Percentiles rank a stretch among this genome's conserved stretches.
phyloP scores from a whole-genome alignment of 2,113 vertebrate genomes.

The Gambusia holbrooki region DNA sequence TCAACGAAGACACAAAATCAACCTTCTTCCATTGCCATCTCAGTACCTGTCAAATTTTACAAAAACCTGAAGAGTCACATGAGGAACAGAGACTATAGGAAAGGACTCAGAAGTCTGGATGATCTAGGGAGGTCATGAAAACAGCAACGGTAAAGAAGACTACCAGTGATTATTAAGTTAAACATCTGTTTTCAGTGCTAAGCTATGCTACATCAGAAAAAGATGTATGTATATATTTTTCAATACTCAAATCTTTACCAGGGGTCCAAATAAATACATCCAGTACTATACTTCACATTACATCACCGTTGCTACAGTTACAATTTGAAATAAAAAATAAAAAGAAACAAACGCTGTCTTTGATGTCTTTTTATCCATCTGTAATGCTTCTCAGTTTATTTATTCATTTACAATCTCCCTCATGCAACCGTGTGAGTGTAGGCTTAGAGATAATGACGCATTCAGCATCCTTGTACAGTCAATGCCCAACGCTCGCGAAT shows the following conservation, averaged over 20 bases:
- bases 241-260: not conserved
- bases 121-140: too few species aligned
- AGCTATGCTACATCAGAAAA: too few species aligned
- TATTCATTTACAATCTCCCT: slow-evolving; percentile 2
- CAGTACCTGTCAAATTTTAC: too few species aligned
- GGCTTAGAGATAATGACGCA: slow-evolving; percentile 53
- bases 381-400: slow-evolving; percentile 13
- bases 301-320: not conserved
- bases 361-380: slow-evolving; percentile 17
- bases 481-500: slow-evolving; percentile 62
- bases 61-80: too few species aligned
- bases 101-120: too few species aligned
- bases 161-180: too few species aligned
- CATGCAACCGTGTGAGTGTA: slow-evolving; percentile 23
- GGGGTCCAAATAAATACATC: not conserved
- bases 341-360: not conserved
- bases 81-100: too few species aligned
- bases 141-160: too few species aligned
- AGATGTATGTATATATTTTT: too few species aligned
- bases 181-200: too few species aligned
- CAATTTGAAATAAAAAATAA: not conserved
- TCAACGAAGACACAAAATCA: too few species aligned
- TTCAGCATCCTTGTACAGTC: slow-evolving; percentile 70
- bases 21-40: too few species aligned
- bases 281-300: not conserved